Conservation (phyloP, 2,888 invertebrate genomes). For the Suillia variegata region DNA sequence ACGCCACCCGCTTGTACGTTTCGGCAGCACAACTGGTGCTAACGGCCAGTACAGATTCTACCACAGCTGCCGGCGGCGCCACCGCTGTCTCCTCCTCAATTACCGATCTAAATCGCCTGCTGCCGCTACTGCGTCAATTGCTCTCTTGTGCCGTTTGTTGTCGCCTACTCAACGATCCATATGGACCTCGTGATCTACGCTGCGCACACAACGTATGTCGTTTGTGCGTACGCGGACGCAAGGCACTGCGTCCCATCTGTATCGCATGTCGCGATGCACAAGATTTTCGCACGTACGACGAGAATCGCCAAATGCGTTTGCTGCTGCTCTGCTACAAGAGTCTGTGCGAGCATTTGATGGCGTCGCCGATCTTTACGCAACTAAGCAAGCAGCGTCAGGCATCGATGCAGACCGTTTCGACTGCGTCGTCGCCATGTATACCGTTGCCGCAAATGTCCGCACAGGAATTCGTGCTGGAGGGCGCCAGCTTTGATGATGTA, state of each 20-base stretch:
- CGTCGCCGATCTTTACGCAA: constrained; percentile 69
- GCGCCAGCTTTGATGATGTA: constrained; percentile 77
- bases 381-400: constrained; percentile 58
- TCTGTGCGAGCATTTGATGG: constrained; percentile 82
- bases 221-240: constrained; percentile 81
- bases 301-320: constrained; percentile 80
- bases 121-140: constrained; percentile 84
- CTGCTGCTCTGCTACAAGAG: constrained; percentile 87
- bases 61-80: not conserved
- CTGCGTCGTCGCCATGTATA: constrained; percentile 44
- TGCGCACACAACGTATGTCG: constrained; percentile 91
- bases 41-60: constrained; percentile 28
- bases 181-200: constrained; percentile 75
- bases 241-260: constrained; percentile 84
- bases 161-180: constrained; percentile 80
- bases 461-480: constrained; percentile 76
- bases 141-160: constrained; percentile 90
- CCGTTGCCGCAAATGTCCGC: constrained; percentile 49
- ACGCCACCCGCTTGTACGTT: constrained; percentile 50
- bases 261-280: constrained; percentile 84
- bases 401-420: constrained; percentile 23
- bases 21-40: constrained; percentile 49
- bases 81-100: constrained; percentile 9
- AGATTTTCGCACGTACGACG: constrained; percentile 77
- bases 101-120: constrained; percentile 77